phyloP scores from a whole-genome alignment of 1,140 invertebrate genomes.

The Conus ventricosus region DNA sequence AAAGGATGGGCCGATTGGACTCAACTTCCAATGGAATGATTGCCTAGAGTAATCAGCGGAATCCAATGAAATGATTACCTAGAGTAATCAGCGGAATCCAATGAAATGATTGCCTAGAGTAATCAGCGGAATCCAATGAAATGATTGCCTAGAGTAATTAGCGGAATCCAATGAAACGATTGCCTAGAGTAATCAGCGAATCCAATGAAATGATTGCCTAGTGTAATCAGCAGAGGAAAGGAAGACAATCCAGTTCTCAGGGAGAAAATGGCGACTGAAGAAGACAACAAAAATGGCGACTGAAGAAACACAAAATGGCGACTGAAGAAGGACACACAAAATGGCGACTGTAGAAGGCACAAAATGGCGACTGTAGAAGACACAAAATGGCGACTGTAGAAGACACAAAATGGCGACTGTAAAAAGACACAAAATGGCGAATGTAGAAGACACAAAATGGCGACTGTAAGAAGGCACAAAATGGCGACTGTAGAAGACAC shows the following conservation, averaged over 20 bases:
- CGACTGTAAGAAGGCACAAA: too few relatives aligned
- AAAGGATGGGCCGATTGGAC: not conserved
- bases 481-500: not conserved
- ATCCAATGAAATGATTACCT: not conserved
- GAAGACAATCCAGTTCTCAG: not conserved
- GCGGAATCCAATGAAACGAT: too few relatives aligned
- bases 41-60: not conserved
- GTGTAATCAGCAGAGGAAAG: not conserved
- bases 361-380: not conserved
- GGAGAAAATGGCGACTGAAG: too few relatives aligned
- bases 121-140: not conserved
- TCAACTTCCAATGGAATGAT: not conserved
- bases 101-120: not conserved
- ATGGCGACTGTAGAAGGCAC: too few relatives aligned
- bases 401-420: not conserved
- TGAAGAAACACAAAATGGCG: too few relatives aligned
- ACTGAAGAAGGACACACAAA: too few relatives aligned
- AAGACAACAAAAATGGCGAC: too few relatives aligned
- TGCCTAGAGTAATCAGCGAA: too few relatives aligned
- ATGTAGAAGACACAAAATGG: not conserved
- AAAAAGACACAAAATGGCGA: too few relatives aligned
- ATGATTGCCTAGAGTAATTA: too few relatives aligned
- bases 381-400: not conserved
- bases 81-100: not conserved
- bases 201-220: too few relatives aligned